Conservation (phyloP, 1,140 invertebrate genomes). For the Drosophila pectinifera region DNA sequence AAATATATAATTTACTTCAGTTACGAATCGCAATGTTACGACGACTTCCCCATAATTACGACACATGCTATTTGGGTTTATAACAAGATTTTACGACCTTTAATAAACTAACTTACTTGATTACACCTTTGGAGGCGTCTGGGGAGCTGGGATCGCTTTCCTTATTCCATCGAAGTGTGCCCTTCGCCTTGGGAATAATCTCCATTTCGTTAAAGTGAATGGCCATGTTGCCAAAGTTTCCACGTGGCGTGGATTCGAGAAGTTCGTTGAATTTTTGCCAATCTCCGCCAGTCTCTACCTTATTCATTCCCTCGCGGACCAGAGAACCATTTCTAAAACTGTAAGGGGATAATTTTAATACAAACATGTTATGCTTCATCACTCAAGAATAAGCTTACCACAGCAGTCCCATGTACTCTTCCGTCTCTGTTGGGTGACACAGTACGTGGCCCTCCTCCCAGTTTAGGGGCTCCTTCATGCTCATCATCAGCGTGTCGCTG, state of each 20-base stretch:
- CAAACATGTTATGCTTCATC: not conserved
- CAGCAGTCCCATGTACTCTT: constrained; percentile 94
- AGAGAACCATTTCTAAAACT: constrained; percentile 98
- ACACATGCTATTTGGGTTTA: not conserved
- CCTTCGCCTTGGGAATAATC: constrained; percentile 89
- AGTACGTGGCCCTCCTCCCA: constrained; percentile 93
- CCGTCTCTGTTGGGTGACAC: constrained; percentile 91
- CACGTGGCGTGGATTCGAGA: constrained; percentile 92
- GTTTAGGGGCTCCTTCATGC: constrained; percentile 88
- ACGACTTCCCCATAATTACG: not conserved
- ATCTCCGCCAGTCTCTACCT: constrained; percentile 90
- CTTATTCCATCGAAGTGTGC: constrained; percentile 75
- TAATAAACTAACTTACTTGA: constrained; percentile 57
- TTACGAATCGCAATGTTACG: no score
- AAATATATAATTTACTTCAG: not conserved
- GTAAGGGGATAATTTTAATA: not conserved
- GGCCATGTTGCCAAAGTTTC: constrained; percentile 96
- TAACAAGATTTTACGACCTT: no score
- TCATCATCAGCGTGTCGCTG: constrained; percentile 96
- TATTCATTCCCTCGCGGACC: constrained; percentile 93
- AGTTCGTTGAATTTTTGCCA: constrained; percentile 95
- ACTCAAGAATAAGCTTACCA: constrained; percentile 87
- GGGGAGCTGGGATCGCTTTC: constrained; percentile 32
- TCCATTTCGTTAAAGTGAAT: constrained; percentile 94
- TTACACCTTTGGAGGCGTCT: constrained; percentile 68